A percentile compares a stretch with the other conserved stretches of the same genome.
Evolutionary conservation across 2,888 invertebrate species (phyloP).

Genomic region (Elaeidobius kamerunicus): DNA sequence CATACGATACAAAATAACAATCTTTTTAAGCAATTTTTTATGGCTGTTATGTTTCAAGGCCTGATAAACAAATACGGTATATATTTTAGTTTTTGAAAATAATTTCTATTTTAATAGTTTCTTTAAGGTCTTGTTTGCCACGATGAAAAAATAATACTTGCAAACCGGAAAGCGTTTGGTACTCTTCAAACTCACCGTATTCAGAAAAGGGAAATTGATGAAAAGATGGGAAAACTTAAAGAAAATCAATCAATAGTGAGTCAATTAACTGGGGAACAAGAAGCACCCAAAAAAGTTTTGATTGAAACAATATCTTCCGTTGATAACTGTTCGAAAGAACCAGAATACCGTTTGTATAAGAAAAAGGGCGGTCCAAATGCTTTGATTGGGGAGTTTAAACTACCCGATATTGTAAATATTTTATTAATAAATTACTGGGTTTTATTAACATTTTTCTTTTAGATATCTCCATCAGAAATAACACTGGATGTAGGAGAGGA

Average conservation of each 20-base stretch:
- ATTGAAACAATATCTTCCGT: conserved; percentile 42
- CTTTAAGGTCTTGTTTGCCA: conserved; percentile 57
- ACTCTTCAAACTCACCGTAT: conserved; percentile 71
- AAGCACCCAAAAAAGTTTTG: conserved; percentile 34
- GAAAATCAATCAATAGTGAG: conserved; percentile 31
- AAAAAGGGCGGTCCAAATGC: conserved; percentile 57
- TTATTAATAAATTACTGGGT: not conserved
- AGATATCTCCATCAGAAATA: conserved; percentile 62
- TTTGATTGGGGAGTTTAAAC: conserved; percentile 61
- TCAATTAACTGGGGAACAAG: conserved; percentile 35
- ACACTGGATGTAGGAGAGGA: conserved; percentile 72
- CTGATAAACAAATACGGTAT: conserved; percentile 29
- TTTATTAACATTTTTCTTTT: not conserved
- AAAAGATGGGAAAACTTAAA: conserved; percentile 41
- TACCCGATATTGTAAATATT: conserved; percentile 56
- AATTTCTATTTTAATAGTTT: not conserved
- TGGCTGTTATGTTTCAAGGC: conserved; percentile 77
- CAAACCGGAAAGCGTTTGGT: conserved; percentile 72
- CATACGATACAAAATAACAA: conserved; percentile 65
- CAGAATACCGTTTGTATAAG: conserved; percentile 59
- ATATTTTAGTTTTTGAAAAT: not conserved
- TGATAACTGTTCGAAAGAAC: conserved; percentile 46
- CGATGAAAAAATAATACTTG: conserved; percentile 64
- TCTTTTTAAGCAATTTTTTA: conserved; percentile 74
- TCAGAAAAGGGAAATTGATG: conserved; percentile 63